These are phyloP conservation scores for Protula sp. DNA, from an alignment of 2,888 invertebrate species.

Conservation along the genomic window DNA sequence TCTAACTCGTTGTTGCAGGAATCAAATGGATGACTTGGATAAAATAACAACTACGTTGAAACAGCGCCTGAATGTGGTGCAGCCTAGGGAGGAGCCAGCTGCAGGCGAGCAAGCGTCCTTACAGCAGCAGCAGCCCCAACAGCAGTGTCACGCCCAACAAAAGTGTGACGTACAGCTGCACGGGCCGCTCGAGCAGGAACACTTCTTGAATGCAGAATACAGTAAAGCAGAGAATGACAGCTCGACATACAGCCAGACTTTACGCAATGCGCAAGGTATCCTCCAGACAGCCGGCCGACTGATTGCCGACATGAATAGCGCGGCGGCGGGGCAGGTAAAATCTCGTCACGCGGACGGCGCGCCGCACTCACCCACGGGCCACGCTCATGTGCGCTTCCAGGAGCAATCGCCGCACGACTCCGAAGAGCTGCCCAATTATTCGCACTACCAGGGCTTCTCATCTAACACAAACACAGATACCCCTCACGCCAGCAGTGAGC, in stretches of 20 bases:
- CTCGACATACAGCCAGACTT: not conserved
- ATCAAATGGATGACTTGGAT: constrained; percentile 18
- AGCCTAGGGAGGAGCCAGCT: no score
- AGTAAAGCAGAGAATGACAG: not conserved
- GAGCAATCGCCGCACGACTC: not conserved
- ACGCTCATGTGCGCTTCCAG: not conserved
- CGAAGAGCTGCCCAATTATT: not conserved
- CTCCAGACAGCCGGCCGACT: not conserved
- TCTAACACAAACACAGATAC: not conserved
- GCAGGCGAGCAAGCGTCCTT: no score
- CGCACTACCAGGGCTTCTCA: no score
- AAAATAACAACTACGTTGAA: constrained; percentile 13
- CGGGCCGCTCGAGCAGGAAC: no score
- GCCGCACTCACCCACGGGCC: not conserved
- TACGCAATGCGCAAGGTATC: not conserved
- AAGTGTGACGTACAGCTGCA: no score
- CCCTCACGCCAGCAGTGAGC: not conserved
- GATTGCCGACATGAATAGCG: not conserved
- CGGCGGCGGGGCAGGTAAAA: not conserved
- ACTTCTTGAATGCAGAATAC: no score
- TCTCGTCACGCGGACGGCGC: not conserved
- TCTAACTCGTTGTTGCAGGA: no score
- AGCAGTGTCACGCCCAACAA: no score
- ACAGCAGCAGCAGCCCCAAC: not conserved
- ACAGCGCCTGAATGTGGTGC: constrained; percentile 8